A percentile compares a stretch with the other conserved stretches of the same genome.
These are phyloP conservation scores for Syncerus caffer DNA, from an alignment of 2,797 vertebrate genomes.

Conservation along the genomic window DNA sequence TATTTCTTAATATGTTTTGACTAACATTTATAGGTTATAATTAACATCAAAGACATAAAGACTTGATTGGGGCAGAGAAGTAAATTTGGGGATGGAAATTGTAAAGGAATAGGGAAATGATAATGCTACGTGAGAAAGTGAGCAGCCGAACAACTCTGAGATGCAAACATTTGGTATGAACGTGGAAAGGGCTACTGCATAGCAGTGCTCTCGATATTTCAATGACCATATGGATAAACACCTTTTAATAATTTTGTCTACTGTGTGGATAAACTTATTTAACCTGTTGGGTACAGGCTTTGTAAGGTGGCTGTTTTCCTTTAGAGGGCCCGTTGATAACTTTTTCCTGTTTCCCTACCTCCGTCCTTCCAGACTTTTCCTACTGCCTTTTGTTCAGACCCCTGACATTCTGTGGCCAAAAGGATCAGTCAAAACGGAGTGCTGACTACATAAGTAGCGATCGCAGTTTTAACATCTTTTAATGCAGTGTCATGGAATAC, in stretches of 20 bases:
- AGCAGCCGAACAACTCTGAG: background rate
- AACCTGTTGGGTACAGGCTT: background rate
- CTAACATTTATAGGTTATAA: background rate
- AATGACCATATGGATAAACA: background rate
- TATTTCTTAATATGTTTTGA: background rate
- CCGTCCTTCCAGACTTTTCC: background rate
- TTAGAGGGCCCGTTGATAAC: background rate
- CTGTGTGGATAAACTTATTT: background rate
- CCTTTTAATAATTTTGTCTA: background rate
- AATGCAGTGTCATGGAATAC: background rate
- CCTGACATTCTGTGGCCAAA: background rate
- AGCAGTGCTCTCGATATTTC: background rate
- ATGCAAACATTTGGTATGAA: background rate
- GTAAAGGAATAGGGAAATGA: background rate
- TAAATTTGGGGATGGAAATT: background rate
- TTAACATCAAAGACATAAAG: background rate
- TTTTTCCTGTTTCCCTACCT: background rate
- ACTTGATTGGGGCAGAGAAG: background rate
- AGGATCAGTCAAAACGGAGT: background rate
- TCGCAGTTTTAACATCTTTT: background rate
- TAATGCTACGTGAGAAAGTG: background rate
- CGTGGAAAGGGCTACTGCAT: background rate
- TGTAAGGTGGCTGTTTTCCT: background rate
- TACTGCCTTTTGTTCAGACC: background rate
- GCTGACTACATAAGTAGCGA: background rate